These are phyloP conservation scores for Enchytraeus crypticus DNA, from an alignment of 2,888 invertebrate genomes.

Conservation along the genomic window DNA sequence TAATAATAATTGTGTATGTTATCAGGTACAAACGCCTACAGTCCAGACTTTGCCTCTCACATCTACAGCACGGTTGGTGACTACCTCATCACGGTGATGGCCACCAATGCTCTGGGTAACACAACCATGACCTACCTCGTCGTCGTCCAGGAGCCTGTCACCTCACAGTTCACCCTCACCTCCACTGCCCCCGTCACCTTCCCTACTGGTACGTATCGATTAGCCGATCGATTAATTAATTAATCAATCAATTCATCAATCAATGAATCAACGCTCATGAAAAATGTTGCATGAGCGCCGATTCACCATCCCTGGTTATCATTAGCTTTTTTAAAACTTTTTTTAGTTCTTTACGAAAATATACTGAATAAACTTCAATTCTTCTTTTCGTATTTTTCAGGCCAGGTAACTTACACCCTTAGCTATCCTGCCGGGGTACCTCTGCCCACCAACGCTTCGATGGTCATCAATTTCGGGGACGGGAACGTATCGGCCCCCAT, in stretches of 20 bases:
- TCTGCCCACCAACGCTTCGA: constrained; percentile 26
- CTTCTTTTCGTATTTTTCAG: too few species aligned
- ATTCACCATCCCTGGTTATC: too few species aligned
- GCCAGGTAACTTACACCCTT: constrained; percentile 11
- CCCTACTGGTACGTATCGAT: background rate
- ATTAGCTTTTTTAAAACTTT: too few species aligned
- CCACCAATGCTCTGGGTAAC: constrained; percentile 31
- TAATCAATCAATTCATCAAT: too few species aligned
- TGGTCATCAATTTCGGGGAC: constrained; percentile 29
- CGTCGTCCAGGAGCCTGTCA: constrained; percentile 29
- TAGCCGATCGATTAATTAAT: too few species aligned
- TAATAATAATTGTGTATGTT: too few species aligned
- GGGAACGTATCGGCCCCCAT: constrained; percentile 10
- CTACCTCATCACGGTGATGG: constrained; percentile 30
- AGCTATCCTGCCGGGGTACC: constrained; percentile 14
- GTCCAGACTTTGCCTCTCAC: constrained; percentile 28
- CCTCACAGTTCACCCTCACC: constrained; percentile 6
- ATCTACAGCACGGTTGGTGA: constrained; percentile 29
- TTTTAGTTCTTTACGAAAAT: too few species aligned
- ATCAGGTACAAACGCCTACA: constrained; percentile 33
- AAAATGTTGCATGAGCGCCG: too few species aligned
- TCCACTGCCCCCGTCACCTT: background rate
- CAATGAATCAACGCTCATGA: too few species aligned
- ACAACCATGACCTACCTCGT: constrained; percentile 28
- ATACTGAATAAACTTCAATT: too few species aligned